Evolutionary conservation across 1,140 invertebrate genomes (phyloP), one percentile per base, ranked within the genome.

Genomic region (Trichonephila clavata): DNA sequence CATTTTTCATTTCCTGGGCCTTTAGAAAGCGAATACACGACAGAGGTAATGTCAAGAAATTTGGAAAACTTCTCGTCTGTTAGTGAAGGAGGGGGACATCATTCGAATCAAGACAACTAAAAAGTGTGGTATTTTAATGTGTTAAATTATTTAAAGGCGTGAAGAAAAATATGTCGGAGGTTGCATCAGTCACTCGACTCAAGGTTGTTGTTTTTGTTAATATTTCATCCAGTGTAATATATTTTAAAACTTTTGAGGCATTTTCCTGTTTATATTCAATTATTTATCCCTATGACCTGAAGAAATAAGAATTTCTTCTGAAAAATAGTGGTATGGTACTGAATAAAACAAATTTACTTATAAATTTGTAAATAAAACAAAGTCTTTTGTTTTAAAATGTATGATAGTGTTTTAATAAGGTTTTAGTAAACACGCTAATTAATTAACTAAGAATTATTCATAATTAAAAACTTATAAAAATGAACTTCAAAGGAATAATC

Each of bases 1-100:
- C 91, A 92, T 92, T 92, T 86, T 92, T 92, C 84, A 92, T 86
- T 91, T 91, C 90, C 90, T 91, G 80, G 20, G 16, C 57, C 80
- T 83, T 91, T 84, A 43, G 57, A 83, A 91, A 91, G 80, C 57
- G 90, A 10, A 43, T 27, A 43, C 80, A 39, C 32, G 90, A 83
- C 90, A 59, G 80, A 90, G 63, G 86, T 88, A 88, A 90, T 90
- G 65, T 50, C 65, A 68, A 90, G 27, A 50, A 90, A 80, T 90
- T 90, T 24, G 2, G 84, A 90, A 90, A 90, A 90, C 50, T 90
- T 90, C 71, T 90, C 86, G 24, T 63, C 84, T 86, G 27, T 16
- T 8, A 20, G 20, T n/a, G 63, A 68, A 68, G n/a, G 63, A n/a
- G 63, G 4, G 8, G 5, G 14, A 21, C 8, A 68, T 14, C 65